phyloP scores from a whole-genome alignment of 1,140 invertebrate species.

The Schlechtendalia chinensis region DNA sequence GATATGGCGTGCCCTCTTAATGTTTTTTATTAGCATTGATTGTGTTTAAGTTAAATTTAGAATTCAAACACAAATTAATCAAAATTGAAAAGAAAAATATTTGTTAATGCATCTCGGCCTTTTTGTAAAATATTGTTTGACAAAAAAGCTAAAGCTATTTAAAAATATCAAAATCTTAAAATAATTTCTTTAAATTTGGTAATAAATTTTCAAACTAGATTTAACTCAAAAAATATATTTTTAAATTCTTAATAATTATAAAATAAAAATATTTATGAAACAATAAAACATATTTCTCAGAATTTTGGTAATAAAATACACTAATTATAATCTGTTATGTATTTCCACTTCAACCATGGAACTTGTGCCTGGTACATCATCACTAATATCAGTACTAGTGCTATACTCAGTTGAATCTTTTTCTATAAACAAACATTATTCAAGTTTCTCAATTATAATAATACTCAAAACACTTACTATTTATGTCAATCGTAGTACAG shows the following conservation, averaged over 20 bases:
- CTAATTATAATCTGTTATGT: constrained; percentile 6
- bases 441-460: not conserved
- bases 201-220: too few species aligned
- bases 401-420: constrained; percentile 17
- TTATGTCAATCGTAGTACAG: constrained; percentile 2
- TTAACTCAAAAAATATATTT: constrained; percentile 5
- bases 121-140: too few species aligned
- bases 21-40: too few species aligned
- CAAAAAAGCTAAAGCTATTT: too few species aligned
- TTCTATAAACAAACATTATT: constrained; percentile 7
- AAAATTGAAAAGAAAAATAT: too few species aligned
- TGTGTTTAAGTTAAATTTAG: too few species aligned
- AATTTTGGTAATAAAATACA: not conserved
- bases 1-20: too few species aligned
- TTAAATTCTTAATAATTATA: not conserved
- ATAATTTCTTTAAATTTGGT: too few species aligned
- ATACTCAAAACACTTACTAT: constrained; percentile 30
- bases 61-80: too few species aligned
- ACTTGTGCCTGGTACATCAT: constrained; percentile 36
- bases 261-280: not conserved
- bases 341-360: constrained; percentile 27
- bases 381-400: constrained; percentile 34
- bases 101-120: too few species aligned
- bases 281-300: not conserved
- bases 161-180: too few species aligned